A percentile compares a stretch with the other conserved stretches of the same genome.
Conservation (phyloP, 1,140 invertebrate species). For the Ganaspis sp. region DNA sequence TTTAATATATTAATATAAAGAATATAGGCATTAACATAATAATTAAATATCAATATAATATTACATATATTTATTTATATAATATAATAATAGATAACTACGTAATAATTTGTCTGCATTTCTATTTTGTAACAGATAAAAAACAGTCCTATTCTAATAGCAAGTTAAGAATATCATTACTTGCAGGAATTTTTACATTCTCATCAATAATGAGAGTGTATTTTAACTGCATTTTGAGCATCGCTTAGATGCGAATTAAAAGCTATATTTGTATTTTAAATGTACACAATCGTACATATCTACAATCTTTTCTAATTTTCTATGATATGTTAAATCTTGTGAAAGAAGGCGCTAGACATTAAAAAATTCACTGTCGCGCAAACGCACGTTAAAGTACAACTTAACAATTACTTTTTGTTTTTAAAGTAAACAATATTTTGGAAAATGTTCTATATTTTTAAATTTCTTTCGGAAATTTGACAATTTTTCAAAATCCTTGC, state of each 20-base stretch:
- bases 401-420: not conserved
- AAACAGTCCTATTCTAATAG: conserved; percentile 15
- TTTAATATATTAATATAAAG: conserved; percentile 53
- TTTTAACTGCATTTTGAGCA: not conserved
- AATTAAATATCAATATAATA: conserved; percentile 48
- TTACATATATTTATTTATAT: conserved; percentile 40
- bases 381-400: too few relatives aligned
- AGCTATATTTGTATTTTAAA: not conserved
- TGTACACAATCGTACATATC: conserved; percentile 18
- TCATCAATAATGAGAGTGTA: too few relatives aligned
- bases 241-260: not conserved
- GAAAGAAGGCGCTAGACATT: conserved; percentile 1
- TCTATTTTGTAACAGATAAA: conserved; percentile 41
- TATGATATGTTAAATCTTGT: conserved; percentile 23
- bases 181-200: not conserved
- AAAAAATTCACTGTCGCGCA: not conserved
- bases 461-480: too few relatives aligned
- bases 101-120: conserved; percentile 33
- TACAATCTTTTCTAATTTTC: conserved; percentile 25
- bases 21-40: conserved; percentile 40
- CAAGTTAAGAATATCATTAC: not conserved
- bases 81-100: conserved; percentile 36
- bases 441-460: not conserved
- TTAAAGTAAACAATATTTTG: not conserved
- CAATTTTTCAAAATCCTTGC: too few relatives aligned